phyloP scores from a whole-genome alignment of 2,888 invertebrate species.

The Drosophila lacicola region DNA sequence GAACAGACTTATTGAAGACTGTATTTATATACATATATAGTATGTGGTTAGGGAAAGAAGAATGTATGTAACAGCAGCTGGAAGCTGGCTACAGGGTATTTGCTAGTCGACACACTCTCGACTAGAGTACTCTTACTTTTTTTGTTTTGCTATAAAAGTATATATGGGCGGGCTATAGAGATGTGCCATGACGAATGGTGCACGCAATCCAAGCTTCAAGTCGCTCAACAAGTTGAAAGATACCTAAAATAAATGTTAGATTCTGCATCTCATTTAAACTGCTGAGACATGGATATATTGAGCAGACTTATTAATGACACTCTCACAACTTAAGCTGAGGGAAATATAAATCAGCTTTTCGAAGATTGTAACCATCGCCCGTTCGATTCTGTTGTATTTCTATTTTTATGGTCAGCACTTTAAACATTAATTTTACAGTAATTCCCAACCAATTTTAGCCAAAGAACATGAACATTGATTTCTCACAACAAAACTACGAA shows the following conservation, averaged over 20 bases:
- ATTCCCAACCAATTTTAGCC: not conserved
- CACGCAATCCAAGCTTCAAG: not conserved
- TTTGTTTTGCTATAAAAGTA: not conserved
- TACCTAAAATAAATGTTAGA: not conserved
- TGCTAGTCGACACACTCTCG: not conserved
- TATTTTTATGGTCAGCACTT: no score
- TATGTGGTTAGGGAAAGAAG: no score
- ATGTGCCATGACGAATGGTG: not conserved
- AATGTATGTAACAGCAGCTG: no score
- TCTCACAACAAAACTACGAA: conserved; percentile 8
- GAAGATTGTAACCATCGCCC: not conserved
- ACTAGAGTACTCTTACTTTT: not conserved
- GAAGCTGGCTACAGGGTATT: not conserved
- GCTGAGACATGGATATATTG: no score
- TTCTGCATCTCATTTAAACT: no score
- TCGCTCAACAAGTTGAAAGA: conserved; percentile 11
- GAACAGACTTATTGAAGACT: no score
- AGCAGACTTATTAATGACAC: no score
- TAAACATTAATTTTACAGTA: no score
- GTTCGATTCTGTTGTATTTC: no score
- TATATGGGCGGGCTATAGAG: not conserved
- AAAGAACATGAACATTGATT: conserved; percentile 17
- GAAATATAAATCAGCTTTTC: no score
- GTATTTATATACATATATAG: no score
- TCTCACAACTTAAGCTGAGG: no score